phyloP scores from a whole-genome alignment of 2,888 invertebrate genomes.

The Gisinianus flammeolus region DNA sequence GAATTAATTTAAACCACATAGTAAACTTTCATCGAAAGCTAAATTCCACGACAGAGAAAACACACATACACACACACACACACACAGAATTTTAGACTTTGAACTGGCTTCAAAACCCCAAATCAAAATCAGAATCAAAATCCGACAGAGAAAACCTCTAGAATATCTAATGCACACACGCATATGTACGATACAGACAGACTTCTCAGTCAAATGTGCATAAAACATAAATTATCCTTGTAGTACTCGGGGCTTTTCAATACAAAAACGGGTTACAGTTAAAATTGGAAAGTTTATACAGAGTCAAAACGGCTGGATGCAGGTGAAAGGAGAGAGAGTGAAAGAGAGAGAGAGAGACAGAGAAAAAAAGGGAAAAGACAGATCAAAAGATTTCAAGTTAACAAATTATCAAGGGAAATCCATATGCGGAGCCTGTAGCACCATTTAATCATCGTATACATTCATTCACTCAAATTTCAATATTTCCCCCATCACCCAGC shows the following conservation, averaged over 20 bases:
- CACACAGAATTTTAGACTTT: not conserved
- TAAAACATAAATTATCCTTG: too few species aligned
- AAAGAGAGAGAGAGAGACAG: not conserved
- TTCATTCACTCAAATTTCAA: not conserved
- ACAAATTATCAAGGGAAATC: slow-evolving; percentile 35
- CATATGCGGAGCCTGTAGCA: not conserved
- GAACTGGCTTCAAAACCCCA: not conserved
- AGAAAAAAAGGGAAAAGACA: not conserved
- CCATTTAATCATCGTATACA: not conserved
- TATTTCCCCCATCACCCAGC: not conserved
- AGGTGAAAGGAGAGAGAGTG: not conserved
- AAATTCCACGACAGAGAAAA: too few species aligned
- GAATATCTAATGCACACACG: not conserved
- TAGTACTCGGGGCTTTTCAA: not conserved
- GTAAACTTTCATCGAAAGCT: slow-evolving; percentile 26
- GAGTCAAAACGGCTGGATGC: not conserved
- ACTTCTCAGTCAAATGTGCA: too few species aligned
- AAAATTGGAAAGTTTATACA: not conserved
- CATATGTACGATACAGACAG: not conserved
- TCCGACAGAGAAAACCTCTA: not conserved
- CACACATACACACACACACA: too few species aligned
- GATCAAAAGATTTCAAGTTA: slow-evolving; percentile 26
- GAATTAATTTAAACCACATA: slow-evolving; percentile 23
- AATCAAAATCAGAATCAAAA: not conserved
- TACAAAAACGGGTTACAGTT: not conserved